Evolutionary conservation across 2,113 vertebrate genomes (phyloP).

Genomic region (Fulmarus glacialis): DNA sequence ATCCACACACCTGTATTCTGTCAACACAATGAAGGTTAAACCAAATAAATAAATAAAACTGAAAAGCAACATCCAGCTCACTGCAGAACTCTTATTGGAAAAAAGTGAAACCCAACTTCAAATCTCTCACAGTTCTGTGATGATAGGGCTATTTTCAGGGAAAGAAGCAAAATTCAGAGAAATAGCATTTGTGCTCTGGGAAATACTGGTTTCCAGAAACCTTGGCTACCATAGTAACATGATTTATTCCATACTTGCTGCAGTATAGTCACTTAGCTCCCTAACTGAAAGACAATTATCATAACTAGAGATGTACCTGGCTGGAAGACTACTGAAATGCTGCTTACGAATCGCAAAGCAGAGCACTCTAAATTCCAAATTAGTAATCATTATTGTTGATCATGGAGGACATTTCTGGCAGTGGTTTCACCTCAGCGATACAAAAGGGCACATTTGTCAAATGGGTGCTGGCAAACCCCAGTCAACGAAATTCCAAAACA

Average conservation of each 20-base stretch:
- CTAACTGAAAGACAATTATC: slow-evolving; percentile 45
- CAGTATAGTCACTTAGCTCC: slow-evolving; percentile 55
- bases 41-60: background rate
- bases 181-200: slow-evolving; percentile 59
- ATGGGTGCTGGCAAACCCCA: background rate
- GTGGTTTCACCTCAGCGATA: background rate
- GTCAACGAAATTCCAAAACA: background rate
- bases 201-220: slow-evolving; percentile 65
- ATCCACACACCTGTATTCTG: background rate
- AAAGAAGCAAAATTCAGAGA: slow-evolving; percentile 50
- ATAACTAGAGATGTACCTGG: slow-evolving; percentile 44
- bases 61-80: background rate
- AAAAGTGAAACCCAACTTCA: background rate
- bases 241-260: slow-evolving; percentile 45
- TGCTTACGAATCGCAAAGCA: background rate
- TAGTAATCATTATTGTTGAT: background rate
- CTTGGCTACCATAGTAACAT: slow-evolving; percentile 74
- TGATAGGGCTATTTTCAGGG: slow-evolving; percentile 45
- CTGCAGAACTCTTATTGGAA: background rate
- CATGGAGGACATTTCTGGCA: slow-evolving; percentile 7
- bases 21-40: background rate
- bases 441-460: slow-evolving; percentile 22
- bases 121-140: background rate
- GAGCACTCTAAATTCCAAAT: background rate
- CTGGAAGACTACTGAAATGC: background rate